Conservation (phyloP, 1,140 invertebrate species). For the Penaeus chinensis region DNA sequence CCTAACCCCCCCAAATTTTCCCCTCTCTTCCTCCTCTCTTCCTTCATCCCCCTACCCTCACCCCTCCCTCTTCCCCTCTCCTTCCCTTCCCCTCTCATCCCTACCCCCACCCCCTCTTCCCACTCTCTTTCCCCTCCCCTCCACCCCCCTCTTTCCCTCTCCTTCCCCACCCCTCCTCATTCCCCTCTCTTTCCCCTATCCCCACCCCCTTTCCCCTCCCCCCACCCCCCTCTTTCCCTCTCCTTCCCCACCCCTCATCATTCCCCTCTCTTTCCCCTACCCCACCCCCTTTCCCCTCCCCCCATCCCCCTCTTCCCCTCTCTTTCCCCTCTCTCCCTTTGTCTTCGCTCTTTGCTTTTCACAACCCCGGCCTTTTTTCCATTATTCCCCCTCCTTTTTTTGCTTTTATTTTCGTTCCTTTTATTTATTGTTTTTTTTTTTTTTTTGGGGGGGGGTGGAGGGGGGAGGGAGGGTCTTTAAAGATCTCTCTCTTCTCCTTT, state of each 20-base stretch:
- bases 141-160: background rate
- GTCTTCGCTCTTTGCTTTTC: background rate
- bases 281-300: background rate
- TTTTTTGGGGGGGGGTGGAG: too few species aligned
- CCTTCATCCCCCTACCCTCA: background rate
- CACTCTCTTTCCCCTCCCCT: background rate
- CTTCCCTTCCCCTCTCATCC: too few species aligned
- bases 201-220: background rate
- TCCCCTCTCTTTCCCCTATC: background rate
- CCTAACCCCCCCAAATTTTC: too few species aligned
- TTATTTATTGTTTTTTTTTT: too few species aligned
- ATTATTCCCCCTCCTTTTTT: background rate
- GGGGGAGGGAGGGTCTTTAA: too few species aligned
- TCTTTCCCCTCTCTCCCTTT: background rate
- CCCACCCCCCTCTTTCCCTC: background rate
- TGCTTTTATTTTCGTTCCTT: too few species aligned
- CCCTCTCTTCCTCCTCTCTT: too few species aligned
- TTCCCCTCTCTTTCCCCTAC: background rate
- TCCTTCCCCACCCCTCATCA: background rate
- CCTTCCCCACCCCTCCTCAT: background rate
- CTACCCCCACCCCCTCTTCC: background rate
- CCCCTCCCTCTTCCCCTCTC: background rate
- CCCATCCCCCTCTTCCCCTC: background rate
- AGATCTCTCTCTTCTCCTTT: too few species aligned
- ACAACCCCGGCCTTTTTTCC: background rate